Evolutionary conservation across 2,113 vertebrate species (phyloP), one percentile per base, ranked within the genome.

Genomic region (Dendrocopos noguchii): DNA sequence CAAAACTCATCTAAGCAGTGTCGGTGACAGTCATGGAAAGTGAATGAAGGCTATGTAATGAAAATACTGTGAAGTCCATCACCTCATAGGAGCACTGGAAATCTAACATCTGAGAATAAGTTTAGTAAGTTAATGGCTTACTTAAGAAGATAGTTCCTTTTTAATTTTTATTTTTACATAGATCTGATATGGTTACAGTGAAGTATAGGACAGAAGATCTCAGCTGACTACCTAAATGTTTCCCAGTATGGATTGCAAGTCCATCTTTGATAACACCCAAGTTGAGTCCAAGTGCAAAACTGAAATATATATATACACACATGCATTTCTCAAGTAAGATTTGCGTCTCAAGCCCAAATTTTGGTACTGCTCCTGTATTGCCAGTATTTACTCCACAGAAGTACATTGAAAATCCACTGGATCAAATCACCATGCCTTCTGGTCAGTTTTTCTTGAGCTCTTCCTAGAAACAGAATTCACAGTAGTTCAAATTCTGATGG

Each of bases 221-320:
- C 56, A 47, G 12, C 9, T 10, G 29, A 28, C 5, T 71, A 47
- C 42, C 31, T 71, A 61, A 87, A 10, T 20, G 10, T 52, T 39
- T 89, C 67, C 63, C 15, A 63, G 21, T 66, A 67, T 34, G 20
- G 24, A 59, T 86, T 90, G 27, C 73, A 85, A 76, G 28, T 42
- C 27, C 1, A 2, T 22, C 19, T 91, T 77, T 55, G 34, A 29
- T 15, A 66, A 68, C 0, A 0, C 25, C 1, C 1, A 68, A 19
- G 13, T 73, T 80, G 63, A 60, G 81, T 92, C 76, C 29, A 29
- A 10, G 44, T 70, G 59, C 34, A 95, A 92, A 93, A 57, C 33
- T 82, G 60, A 65, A 61, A 44, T 46, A 64, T 6, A 15, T 44
- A 44, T 44, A 16, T 16, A 44, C 42, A 9, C 28, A 60, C 15